phyloP scores from a whole-genome alignment of 2,888 invertebrate species.

The Leuctra nigra region DNA sequence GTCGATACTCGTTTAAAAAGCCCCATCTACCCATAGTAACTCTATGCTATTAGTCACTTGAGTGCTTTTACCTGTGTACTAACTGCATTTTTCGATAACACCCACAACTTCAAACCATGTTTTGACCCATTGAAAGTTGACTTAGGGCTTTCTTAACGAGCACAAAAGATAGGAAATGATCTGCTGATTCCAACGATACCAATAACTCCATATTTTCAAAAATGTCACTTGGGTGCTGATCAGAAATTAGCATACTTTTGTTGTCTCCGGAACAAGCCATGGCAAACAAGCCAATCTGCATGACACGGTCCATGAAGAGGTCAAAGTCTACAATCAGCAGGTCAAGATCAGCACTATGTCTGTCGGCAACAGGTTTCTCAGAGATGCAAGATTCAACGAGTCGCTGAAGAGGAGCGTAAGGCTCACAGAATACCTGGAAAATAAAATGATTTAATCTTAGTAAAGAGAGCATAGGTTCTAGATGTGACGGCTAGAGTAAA shows the following conservation, averaged over 20 bases:
- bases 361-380: neutral
- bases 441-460: neutral
- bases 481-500: neutral
- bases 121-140: no score
- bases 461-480: neutral
- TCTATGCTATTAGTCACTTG: no score
- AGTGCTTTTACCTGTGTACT: no score
- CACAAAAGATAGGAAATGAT: no score
- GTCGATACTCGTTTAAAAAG: no score
- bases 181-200: no score
- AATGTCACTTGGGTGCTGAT: no score
- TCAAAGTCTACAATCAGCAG: slow-evolving; percentile 55
- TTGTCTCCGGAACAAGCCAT: slow-evolving; percentile 46
- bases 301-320: slow-evolving; percentile 56
- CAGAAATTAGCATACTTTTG: slow-evolving; percentile 1
- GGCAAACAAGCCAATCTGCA: slow-evolving; percentile 66
- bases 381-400: neutral
- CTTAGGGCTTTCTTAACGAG: no score
- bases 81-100: no score
- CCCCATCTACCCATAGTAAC: no score
- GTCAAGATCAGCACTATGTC: slow-evolving; percentile 41
- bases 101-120: no score
- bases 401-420: neutral
- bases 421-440: neutral
- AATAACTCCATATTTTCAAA: no score